A percentile compares a stretch with the other conserved stretches of the same genome.
Evolutionary conservation across 2,797 vertebrate genomes (phyloP).

Genomic region (Gymnoscopelus microlampas): DNA sequence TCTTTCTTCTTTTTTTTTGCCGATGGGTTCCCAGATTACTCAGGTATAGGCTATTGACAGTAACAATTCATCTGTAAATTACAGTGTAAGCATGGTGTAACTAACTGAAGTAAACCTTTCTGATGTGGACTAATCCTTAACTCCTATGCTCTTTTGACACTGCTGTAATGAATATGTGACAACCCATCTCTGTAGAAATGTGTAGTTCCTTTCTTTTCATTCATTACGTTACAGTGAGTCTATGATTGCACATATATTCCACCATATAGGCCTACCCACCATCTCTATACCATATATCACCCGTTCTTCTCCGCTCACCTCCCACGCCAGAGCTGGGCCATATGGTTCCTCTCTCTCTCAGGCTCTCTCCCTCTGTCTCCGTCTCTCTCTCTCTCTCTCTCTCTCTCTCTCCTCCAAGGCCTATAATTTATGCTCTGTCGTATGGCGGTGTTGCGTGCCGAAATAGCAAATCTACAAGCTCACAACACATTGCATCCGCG

Average conservation of each 20-base stretch:
- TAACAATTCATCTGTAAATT: too few species aligned
- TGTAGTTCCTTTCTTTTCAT: conserved; percentile 48
- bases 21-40: not conserved
- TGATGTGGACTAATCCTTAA: conserved; percentile 32
- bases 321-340: conserved; percentile 77
- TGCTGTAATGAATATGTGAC: conserved; percentile 16
- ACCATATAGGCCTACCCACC: conserved; percentile 1
- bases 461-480: too few species aligned
- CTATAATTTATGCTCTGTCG: too few species aligned
- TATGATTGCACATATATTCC: conserved; percentile 30
- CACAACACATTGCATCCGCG: too few species aligned
- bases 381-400: conserved; percentile 21
- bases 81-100: too few species aligned
- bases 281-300: conserved; percentile 44
- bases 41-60: not conserved
- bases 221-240: conserved; percentile 51
- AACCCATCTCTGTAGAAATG: conserved; percentile 39
- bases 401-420: conserved; percentile 9
- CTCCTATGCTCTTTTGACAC: conserved; percentile 24
- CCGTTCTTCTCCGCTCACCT: conserved; percentile 63
- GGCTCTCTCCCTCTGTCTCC: conserved; percentile 19
- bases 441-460: too few species aligned
- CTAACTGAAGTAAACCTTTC: conserved; percentile 23
- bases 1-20: not conserved
- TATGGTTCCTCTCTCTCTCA: conserved; percentile 70